Base-by-base conservation (phyloP, 2,797 vertebrate genomes). In the Glyptemys insculpta region DNA sequence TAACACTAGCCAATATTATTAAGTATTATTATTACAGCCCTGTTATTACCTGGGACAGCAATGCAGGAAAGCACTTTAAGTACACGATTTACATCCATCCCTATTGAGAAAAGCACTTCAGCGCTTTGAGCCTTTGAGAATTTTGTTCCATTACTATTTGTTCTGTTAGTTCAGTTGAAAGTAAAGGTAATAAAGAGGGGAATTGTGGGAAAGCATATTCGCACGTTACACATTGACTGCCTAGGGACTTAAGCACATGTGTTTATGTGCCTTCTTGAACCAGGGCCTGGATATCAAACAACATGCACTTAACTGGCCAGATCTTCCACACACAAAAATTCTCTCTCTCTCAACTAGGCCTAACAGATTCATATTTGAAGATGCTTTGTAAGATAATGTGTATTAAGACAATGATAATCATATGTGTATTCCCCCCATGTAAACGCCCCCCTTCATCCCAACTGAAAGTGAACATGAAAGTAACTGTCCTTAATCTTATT, bases 71-170 rank as follows among this genome's bases (percentile, higher is more conserved):
- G 65, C 12, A 52, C 85, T 95, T 54, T 53, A 44, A 65, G 72
- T 89, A 54, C 11, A 14, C 44, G 0, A 0, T 91, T 93, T 96
- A 91, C 80, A 96, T 88, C 78, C 94, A 90, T 93, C 95, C 91
- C 92, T 94, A 89, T 27, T 21, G 62, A 76, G 74, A 27, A 76
- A 76, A 76, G 74, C 74, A 47, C n/a, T 68, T 68, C 9, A 37
- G 10, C n/a, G 4, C 44, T 59, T 90, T 81, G 83, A 65, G 79
- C 92, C 74, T 59, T 89, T 79, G 85, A 65, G 79, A 93, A 50
- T 82, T 91, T 9, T n/a, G 29, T 19, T 57, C 95, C 72, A 92
- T 85, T 79, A 92, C 84, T 88, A 94, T 92, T 94, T 95, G 86
- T 88, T 56, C 90, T 84, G 81, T 81, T 87, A 88, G 41, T 81